Evolutionary conservation across 2,113 vertebrate genomes (phyloP).

Genomic region (Trogon melanurus): DNA sequence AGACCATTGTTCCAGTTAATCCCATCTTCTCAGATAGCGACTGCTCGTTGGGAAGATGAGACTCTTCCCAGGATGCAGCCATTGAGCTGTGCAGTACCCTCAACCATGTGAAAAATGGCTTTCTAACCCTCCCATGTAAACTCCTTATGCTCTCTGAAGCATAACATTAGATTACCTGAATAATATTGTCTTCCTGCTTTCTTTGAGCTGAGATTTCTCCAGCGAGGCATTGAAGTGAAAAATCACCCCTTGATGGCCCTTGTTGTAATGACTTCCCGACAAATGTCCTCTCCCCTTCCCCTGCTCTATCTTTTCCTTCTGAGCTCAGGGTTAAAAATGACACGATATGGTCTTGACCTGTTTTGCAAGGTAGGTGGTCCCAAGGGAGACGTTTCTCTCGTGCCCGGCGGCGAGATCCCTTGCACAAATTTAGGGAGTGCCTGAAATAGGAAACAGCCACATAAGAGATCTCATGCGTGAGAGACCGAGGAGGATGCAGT

Average conservation of each 20-base stretch:
- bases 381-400: background rate
- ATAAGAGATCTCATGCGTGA: background rate
- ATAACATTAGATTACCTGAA: background rate
- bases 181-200: background rate
- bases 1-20: constrained; percentile 46
- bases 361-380: background rate
- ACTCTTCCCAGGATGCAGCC: background rate
- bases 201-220: background rate
- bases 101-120: background rate
- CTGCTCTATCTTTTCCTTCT: background rate
- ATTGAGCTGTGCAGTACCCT: background rate
- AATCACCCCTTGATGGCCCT: background rate
- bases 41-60: background rate
- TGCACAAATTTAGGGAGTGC: background rate
- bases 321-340: background rate
- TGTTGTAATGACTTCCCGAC: background rate
- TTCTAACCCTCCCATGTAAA: constrained; percentile 14
- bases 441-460: background rate
- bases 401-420: background rate
- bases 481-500: background rate
- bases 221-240: background rate
- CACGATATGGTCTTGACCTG: background rate
- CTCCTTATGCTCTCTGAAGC: background rate
- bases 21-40: constrained; percentile 36
- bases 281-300: background rate